Evolutionary conservation across 2,797 vertebrate species (phyloP).

Genomic region (Lagorchestes hirsutus): DNA sequence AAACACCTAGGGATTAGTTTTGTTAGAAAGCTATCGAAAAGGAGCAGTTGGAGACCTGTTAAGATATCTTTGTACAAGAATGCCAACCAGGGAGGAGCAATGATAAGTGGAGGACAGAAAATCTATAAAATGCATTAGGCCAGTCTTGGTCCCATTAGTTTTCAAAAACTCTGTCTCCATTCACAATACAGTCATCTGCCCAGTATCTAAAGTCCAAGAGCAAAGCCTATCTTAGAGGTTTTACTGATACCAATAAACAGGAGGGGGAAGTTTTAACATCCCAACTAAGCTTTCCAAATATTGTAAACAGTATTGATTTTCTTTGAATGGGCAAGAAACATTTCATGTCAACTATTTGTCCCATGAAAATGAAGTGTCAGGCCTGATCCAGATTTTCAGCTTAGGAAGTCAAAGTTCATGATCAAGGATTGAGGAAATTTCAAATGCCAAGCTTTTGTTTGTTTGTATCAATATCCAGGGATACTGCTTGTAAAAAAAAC

Average conservation of each 20-base stretch:
- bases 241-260: slow-evolving; percentile 76
- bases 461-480: slow-evolving; percentile 4
- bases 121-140: slow-evolving; percentile 87
- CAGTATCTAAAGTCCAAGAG: slow-evolving; percentile 73
- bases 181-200: slow-evolving; percentile 70
- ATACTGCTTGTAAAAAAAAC: slow-evolving; percentile 30
- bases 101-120: slow-evolving; percentile 85
- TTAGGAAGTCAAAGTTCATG: slow-evolving; percentile 69
- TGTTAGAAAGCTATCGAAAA: slow-evolving; percentile 68
- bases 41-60: slow-evolving; percentile 71
- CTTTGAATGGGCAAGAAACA: slow-evolving; percentile 75
- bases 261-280: slow-evolving; percentile 73
- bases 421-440: slow-evolving; percentile 75
- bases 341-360: slow-evolving; percentile 79
- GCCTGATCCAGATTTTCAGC: slow-evolving; percentile 77
- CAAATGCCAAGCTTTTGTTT: slow-evolving; percentile 37
- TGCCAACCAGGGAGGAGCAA: slow-evolving; percentile 71
- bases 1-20: slow-evolving; percentile 55
- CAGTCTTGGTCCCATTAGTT: slow-evolving; percentile 72
- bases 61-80: slow-evolving; percentile 70
- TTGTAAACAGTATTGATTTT: slow-evolving; percentile 82
- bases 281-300: slow-evolving; percentile 72
- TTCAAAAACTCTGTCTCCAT: slow-evolving; percentile 69
- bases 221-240: slow-evolving; percentile 71
- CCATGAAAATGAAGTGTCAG: slow-evolving; percentile 75